These are phyloP conservation scores for Parnassius mnemosyne DNA, from an alignment of 2,888 invertebrate genomes.

Conservation along the genomic window DNA sequence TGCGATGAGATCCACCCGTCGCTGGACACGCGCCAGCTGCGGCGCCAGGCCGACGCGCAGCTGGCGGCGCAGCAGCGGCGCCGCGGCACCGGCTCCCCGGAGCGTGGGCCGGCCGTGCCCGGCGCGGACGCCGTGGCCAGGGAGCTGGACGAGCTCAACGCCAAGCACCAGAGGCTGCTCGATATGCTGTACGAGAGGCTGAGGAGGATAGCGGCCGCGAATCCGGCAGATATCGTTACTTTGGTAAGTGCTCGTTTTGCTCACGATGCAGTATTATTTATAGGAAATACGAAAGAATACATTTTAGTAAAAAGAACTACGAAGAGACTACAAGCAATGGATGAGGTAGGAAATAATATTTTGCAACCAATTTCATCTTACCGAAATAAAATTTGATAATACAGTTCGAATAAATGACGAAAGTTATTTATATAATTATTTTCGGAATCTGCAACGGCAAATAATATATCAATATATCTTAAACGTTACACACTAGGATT, in stretches of 20 bases:
- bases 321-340: too few species aligned
- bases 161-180: slow-evolving; percentile 86
- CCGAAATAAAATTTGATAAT: too few species aligned
- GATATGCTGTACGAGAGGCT: slow-evolving; percentile 85
- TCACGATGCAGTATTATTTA: too few species aligned
- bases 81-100: slow-evolving; percentile 50
- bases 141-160: slow-evolving; percentile 90
- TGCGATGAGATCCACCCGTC: slow-evolving; percentile 91
- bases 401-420: too few species aligned
- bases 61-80: slow-evolving; percentile 60
- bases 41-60: slow-evolving; percentile 65
- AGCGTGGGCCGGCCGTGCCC: slow-evolving; percentile 46
- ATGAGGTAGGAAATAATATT: too few species aligned
- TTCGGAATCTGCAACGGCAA: too few species aligned
- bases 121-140: slow-evolving; percentile 89
- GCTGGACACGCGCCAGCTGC: slow-evolving; percentile 81
- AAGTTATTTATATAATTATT: too few species aligned
- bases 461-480: too few species aligned
- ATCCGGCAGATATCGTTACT: slow-evolving; percentile 87
- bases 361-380: background rate
- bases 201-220: slow-evolving; percentile 83
- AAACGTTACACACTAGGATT: too few species aligned
- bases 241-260: slow-evolving; percentile 81
- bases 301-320: too few species aligned
- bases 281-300: too few species aligned